Evolutionary conservation across 1,140 invertebrate genomes (phyloP), one percentile per base, ranked within the genome.

Genomic region (Drosophila pseudoobscura): DNA sequence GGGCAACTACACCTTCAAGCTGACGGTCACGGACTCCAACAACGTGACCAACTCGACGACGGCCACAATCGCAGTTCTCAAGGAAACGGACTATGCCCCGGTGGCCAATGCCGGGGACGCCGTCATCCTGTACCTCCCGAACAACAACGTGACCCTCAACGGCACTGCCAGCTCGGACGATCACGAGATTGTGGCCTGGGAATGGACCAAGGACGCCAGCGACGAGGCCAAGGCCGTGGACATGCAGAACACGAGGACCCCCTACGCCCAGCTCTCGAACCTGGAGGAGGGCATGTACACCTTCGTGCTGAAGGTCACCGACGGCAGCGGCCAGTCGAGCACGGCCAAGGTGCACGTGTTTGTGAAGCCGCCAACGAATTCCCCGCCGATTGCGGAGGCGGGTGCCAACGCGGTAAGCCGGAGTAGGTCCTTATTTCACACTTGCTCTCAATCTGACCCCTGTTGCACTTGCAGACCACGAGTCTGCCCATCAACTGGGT

Each of bases 231-330:
- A 97, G 92, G 96, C 97, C 8, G 97, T 97, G 13, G 97, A 98
- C 89, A 98, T 98, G 96, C 96, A 97, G 93, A 97, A 98, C 70
- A 98, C 97, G 0, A 94, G 96, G 77, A 98, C 97, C 1, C 96
- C 97, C 1, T 97, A 96, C 88, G 79, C 84, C 1, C 90, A 90
- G 92, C 92, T 99, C 4, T 97, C 96, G 2, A 97, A 98, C 92
- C 92, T 99, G 58, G 96, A 98, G 89, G 96, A 97, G 88, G 98
- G 98, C 55, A 96, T 98, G 92, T 99, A 99, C 88, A 98, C 96
- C 6, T 99, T 98, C 93, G 95, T 96, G 7, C 92, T 99, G 4
- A 97, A 97, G 93, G 97, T 99, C 2, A 98, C 96, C 6, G 98
- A 99, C 84, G 95, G 95, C 64, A 96, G 96, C 2, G 96, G 96